Percentiles rank a stretch among this genome's conserved stretches.
phyloP scores from a whole-genome alignment of 2,888 invertebrate species.

The Cosmopolites sordidus region DNA sequence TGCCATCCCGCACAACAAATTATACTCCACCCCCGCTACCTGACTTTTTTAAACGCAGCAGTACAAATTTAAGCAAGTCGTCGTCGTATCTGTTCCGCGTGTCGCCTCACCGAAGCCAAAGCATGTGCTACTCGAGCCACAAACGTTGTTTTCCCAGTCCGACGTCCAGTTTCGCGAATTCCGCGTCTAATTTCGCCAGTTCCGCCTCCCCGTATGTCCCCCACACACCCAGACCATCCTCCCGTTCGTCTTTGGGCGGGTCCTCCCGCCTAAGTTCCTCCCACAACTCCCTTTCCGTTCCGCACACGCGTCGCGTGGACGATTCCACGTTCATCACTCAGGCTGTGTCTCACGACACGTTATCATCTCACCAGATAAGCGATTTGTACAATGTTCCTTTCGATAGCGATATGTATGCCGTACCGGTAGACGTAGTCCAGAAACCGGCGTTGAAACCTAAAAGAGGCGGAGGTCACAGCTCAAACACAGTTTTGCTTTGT shows the following conservation, averaged over 20 bases:
- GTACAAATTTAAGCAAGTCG: constrained; percentile 12
- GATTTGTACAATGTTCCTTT: constrained; percentile 87
- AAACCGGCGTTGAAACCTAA: constrained; percentile 55
- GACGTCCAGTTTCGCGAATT: constrained; percentile 18
- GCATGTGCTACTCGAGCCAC: constrained; percentile 5
- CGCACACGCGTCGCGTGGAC: constrained; percentile 69
- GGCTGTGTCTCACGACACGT: constrained; percentile 81
- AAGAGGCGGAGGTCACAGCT: constrained; percentile 43
- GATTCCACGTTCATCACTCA: constrained; percentile 85
- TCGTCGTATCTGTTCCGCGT: constrained; percentile 11
- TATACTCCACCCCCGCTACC: constrained; percentile 17
- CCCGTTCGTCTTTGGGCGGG: constrained; percentile 70
- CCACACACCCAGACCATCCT: constrained; percentile 54
- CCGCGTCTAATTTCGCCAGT: constrained; percentile 20
- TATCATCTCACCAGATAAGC: constrained; percentile 70
- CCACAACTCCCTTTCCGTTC: constrained; percentile 73
- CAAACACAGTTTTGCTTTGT: constrained; percentile 28
- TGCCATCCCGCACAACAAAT: constrained; percentile 17
- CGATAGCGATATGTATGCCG: constrained; percentile 83
- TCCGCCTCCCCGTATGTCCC: constrained; percentile 22
- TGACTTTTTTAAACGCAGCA: constrained; percentile 5
- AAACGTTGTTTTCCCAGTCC: constrained; percentile 13
- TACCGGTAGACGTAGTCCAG: constrained; percentile 73
- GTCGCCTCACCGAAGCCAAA: constrained; percentile 10
- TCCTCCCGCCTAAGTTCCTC: constrained; percentile 78